Evolutionary conservation across 2,888 invertebrate species (phyloP).

Genomic region (Hemistola chrysoprasaria): DNA sequence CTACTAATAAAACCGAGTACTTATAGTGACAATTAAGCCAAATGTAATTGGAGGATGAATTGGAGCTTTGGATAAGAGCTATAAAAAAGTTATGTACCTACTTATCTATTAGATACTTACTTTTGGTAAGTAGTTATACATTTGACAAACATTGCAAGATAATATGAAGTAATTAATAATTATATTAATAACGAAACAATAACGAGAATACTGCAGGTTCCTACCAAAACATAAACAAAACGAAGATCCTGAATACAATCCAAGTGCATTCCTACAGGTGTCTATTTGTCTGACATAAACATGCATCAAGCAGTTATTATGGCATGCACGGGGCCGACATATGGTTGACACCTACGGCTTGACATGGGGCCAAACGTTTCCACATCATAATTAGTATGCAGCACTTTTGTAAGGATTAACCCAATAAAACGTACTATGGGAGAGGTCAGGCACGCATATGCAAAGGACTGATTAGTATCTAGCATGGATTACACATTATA

Average conservation of each 20-base stretch:
- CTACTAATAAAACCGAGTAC: conserved; percentile 5
- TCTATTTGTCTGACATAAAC: conserved; percentile 25
- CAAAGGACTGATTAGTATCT: conserved; percentile 11
- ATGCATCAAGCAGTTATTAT: conserved; percentile 26
- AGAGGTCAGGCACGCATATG: conserved; percentile 24
- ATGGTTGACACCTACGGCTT: conserved; percentile 29
- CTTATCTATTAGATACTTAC: no score
- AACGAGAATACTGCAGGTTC: neutral
- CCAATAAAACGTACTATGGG: conserved; percentile 22
- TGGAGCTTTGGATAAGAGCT: no score
- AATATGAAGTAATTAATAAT: no score
- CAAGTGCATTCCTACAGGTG: conserved; percentile 21
- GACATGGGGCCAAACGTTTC: conserved; percentile 32
- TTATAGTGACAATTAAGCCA: conserved; percentile 8
- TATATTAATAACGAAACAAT: no score
- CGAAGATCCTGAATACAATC: conserved; percentile 21
- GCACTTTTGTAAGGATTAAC: conserved; percentile 29
- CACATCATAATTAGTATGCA: conserved; percentile 28
- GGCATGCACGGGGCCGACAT: conserved; percentile 25
- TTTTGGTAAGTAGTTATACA: no score
- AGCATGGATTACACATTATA: conserved; percentile 5
- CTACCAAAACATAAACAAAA: neutral
- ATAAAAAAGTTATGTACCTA: no score
- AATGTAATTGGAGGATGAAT: neutral
- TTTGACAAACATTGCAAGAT: no score